Conservation (phyloP, 2,888 invertebrate genomes). For the Ormia ochracea region DNA sequence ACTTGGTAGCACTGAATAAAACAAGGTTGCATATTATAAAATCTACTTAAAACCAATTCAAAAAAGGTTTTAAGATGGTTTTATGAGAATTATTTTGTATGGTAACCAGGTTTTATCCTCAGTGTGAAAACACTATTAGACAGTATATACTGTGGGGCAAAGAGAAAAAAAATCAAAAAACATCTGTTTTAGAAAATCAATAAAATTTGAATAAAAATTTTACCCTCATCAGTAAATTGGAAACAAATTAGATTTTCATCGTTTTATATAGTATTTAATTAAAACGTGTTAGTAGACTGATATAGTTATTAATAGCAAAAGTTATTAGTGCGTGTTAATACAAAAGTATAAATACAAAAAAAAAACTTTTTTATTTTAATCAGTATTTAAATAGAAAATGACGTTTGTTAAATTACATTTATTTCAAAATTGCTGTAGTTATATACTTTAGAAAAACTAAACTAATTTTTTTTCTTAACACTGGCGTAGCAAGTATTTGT, state of each 20-base stretch:
- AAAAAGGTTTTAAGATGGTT: too few relatives aligned
- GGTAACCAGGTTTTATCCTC: too few relatives aligned
- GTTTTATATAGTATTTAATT: not conserved
- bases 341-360: not conserved
- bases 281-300: slow-evolving; percentile 28
- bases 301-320: slow-evolving; percentile 28
- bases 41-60: too few relatives aligned
- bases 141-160: not conserved
- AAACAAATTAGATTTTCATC: not conserved
- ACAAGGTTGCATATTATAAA: too few relatives aligned
- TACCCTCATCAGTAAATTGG: not conserved
- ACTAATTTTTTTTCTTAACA: too few relatives aligned
- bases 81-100: too few relatives aligned
- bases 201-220: slow-evolving; percentile 10
- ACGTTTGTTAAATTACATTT: too few relatives aligned
- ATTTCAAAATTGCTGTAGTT: too few relatives aligned
- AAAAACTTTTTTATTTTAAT: not conserved
- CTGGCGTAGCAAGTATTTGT: too few relatives aligned
- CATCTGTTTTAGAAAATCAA: not conserved
- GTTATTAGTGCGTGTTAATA: slow-evolving; percentile 16
- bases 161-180: not conserved
- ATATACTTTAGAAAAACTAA: too few relatives aligned
- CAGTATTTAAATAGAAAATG: too few relatives aligned
- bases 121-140: not conserved
- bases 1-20: too few relatives aligned